These are phyloP conservation scores for Gallinago solitaria DNA, from an alignment of 2,797 vertebrate genomes.

Conservation along the genomic window DNA sequence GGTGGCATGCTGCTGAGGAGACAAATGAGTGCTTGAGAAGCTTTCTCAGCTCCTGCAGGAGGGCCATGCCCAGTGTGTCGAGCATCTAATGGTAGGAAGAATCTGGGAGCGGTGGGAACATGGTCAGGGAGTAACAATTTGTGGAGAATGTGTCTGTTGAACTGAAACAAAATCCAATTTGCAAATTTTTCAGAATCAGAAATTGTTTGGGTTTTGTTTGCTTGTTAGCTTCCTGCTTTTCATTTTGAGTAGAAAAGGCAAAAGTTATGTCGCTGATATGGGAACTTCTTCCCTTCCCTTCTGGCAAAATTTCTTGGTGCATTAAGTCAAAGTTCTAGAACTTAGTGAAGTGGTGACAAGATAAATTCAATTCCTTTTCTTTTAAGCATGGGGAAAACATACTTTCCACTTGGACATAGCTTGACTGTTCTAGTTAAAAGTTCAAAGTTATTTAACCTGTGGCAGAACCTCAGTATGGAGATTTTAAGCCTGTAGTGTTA, in stretches of 20 bases:
- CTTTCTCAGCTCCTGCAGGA: not conserved
- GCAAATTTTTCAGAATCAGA: not conserved
- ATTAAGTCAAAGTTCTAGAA: not conserved
- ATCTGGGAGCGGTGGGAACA: not conserved
- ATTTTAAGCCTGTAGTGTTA: not conserved
- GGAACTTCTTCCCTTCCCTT: not conserved
- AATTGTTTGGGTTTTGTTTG: not conserved
- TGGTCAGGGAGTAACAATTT: not conserved
- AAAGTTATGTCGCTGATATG: not conserved
- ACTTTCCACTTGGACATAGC: not conserved
- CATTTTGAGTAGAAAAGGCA: not conserved
- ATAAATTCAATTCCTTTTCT: not conserved
- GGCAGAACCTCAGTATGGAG: not conserved
- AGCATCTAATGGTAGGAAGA: not conserved
- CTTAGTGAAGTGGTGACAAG: not conserved
- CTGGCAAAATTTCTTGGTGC: not conserved
- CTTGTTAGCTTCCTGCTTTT: not conserved
- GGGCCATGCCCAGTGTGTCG: rapidly evolving
- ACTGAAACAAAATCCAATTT: not conserved
- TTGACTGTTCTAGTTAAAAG: not conserved
- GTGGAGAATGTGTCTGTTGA: not conserved
- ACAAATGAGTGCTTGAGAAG: not conserved
- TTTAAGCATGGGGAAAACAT: not conserved
- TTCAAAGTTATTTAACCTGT: not conserved
- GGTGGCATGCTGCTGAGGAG: not conserved